A percentile compares a stretch with the other conserved stretches of the same genome.
Conservation (phyloP, 1,140 invertebrate species). For the Trichonephila clavipes region DNA sequence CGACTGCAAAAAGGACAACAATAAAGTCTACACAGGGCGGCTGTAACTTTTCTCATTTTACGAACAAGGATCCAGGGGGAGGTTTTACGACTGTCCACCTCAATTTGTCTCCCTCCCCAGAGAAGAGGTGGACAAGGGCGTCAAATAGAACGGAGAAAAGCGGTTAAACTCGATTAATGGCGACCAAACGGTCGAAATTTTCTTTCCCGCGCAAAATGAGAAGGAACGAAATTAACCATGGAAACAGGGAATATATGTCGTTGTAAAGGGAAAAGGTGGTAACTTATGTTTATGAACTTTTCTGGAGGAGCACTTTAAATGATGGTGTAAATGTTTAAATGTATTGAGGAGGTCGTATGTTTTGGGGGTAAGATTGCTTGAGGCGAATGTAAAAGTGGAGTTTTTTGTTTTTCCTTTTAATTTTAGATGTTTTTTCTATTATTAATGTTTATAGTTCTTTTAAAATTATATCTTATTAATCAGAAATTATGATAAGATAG, state of each 20-base stretch:
- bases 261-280: background rate
- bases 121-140: background rate
- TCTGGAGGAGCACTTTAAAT: background rate
- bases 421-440: too few relatives aligned
- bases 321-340: background rate
- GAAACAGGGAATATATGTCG: background rate
- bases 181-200: constrained; percentile 32
- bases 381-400: too few relatives aligned
- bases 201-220: background rate
- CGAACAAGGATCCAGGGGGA: constrained; percentile 31
- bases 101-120: constrained; percentile 57
- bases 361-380: too few relatives aligned
- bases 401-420: too few relatives aligned
- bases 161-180: constrained; percentile 66
- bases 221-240: constrained; percentile 12
- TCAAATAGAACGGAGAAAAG: constrained; percentile 29
- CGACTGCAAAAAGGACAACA: constrained; percentile 9
- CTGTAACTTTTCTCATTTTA: constrained; percentile 64
- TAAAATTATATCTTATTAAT: too few relatives aligned
- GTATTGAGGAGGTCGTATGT: background rate
- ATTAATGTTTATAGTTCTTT: too few relatives aligned
- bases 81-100: constrained; percentile 65
- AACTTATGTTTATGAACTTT: constrained; percentile 53
- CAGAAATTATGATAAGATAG: too few relatives aligned
- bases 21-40: background rate